phyloP scores from a whole-genome alignment of 2,888 invertebrate genomes.

The Agrenia bidenticulata region DNA sequence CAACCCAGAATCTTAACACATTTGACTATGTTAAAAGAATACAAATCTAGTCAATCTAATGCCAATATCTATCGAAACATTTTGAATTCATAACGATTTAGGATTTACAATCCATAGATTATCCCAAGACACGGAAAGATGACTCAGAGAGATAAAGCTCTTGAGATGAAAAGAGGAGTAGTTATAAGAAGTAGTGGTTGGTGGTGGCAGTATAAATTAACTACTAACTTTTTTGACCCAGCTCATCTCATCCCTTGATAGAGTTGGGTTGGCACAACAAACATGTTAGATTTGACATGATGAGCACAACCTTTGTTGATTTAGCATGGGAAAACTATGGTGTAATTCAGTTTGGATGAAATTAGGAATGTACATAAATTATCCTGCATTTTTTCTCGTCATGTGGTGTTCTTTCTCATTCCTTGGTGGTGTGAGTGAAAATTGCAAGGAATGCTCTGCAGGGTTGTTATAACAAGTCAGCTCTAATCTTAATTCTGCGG shows the following conservation, averaged over 20 bases:
- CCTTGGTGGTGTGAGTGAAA: background rate
- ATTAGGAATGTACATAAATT: conserved; percentile 20
- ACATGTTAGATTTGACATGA: conserved; percentile 13
- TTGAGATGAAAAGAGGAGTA: too few species aligned
- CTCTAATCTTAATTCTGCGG: background rate
- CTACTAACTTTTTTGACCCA: conserved; percentile 30
- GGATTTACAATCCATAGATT: too few species aligned
- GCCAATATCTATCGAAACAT: too few species aligned
- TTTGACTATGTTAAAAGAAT: too few species aligned
- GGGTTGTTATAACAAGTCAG: background rate
- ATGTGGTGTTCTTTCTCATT: background rate
- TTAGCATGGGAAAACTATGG: conserved; percentile 11
- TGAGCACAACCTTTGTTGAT: background rate
- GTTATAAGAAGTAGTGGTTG: background rate
- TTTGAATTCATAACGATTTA: too few species aligned
- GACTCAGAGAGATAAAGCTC: background rate
- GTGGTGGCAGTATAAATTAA: conserved; percentile 28
- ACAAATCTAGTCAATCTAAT: too few species aligned
- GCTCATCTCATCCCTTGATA: conserved; percentile 12
- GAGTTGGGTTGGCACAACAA: conserved; percentile 10
- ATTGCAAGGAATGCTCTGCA: conserved; percentile 3
- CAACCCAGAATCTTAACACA: too few species aligned
- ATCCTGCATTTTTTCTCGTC: background rate
- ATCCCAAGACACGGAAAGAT: background rate
- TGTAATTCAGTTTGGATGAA: background rate